A percentile compares a stretch with the other conserved stretches of the same genome.
phyloP scores from a whole-genome alignment of 1,140 invertebrate species.

The Druon quercuslanigerum region DNA sequence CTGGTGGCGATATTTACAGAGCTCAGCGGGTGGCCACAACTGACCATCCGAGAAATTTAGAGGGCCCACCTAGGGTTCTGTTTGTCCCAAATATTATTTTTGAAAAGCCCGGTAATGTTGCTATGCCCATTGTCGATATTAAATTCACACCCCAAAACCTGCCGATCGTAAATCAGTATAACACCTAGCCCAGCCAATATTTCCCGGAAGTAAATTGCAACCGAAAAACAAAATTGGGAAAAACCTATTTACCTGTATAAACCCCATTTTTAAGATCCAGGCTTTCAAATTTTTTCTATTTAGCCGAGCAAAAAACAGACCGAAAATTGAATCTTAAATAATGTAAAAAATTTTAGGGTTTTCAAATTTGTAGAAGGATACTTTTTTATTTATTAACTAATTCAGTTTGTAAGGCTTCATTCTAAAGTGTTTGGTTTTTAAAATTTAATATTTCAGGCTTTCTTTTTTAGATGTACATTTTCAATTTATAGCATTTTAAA shows the following conservation, averaged over 20 bases:
- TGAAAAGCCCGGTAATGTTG: conserved; percentile 46
- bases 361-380: too few species aligned
- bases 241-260: conserved; percentile 49
- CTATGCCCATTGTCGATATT: conserved; percentile 54
- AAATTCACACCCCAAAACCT: conserved; percentile 40
- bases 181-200: conserved; percentile 18
- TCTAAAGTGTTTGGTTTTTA: too few species aligned
- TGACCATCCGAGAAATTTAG: conserved; percentile 34
- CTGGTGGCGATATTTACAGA: conserved; percentile 52
- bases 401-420: too few species aligned
- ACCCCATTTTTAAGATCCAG: conserved; percentile 8
- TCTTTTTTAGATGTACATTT: too few species aligned
- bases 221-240: conserved; percentile 30
- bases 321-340: too few species aligned
- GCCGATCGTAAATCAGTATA: conserved; percentile 50
- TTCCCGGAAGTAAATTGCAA: conserved; percentile 40
- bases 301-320: too few species aligned
- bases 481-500: too few species aligned
- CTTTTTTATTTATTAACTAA: too few species aligned
- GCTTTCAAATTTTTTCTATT: too few species aligned
- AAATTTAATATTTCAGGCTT: too few species aligned
- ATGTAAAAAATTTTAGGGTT: too few species aligned
- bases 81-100: conserved; percentile 44
- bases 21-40: conserved; percentile 52
- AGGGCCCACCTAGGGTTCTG: conserved; percentile 33